These are phyloP conservation scores for Dromius quadrimaculatus DNA, from an alignment of 2,888 invertebrate species.

Conservation along the genomic window DNA sequence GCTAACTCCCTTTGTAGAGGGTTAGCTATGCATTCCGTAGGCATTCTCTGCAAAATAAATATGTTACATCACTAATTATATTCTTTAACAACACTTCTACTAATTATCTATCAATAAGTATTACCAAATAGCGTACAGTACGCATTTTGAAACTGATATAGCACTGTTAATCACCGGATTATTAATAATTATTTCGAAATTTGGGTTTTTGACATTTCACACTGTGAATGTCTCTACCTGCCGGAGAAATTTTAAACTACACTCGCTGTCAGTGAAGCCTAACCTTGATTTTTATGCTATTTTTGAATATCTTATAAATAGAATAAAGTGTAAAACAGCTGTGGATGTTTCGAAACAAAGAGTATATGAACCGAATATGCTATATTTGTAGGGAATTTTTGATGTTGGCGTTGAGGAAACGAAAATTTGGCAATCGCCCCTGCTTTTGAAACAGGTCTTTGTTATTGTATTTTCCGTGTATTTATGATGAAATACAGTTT, in stretches of 20 bases:
- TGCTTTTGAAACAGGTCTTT: too few species aligned
- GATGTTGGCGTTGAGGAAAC: neutral
- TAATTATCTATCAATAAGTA: neutral
- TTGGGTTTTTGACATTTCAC: too few species aligned
- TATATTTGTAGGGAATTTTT: slow-evolving; percentile 14
- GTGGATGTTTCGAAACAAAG: slow-evolving; percentile 38
- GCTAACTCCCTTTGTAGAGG: slow-evolving; percentile 87
- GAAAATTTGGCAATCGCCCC: slow-evolving; percentile 3
- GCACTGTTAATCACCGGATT: too few species aligned
- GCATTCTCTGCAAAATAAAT: slow-evolving; percentile 68
- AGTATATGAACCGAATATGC: slow-evolving; percentile 3
- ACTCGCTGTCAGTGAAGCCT: too few species aligned
- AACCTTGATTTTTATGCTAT: slow-evolving; percentile 30
- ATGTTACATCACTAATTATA: neutral
- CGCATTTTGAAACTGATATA: too few species aligned
- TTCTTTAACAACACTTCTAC: too few species aligned
- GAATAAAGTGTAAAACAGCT: slow-evolving; percentile 16
- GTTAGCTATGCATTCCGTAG: slow-evolving; percentile 79
- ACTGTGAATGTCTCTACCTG: too few species aligned
- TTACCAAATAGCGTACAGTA: slow-evolving; percentile 29
- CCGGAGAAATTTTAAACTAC: too few species aligned
- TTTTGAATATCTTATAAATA: slow-evolving; percentile 35
- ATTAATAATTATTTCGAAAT: too few species aligned
- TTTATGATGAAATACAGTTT: too few species aligned
- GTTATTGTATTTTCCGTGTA: too few species aligned